Percentiles rank a stretch among this genome's conserved stretches.
Conservation (phyloP, 2,797 vertebrate genomes). For the Mormyrus hasselquistii region DNA sequence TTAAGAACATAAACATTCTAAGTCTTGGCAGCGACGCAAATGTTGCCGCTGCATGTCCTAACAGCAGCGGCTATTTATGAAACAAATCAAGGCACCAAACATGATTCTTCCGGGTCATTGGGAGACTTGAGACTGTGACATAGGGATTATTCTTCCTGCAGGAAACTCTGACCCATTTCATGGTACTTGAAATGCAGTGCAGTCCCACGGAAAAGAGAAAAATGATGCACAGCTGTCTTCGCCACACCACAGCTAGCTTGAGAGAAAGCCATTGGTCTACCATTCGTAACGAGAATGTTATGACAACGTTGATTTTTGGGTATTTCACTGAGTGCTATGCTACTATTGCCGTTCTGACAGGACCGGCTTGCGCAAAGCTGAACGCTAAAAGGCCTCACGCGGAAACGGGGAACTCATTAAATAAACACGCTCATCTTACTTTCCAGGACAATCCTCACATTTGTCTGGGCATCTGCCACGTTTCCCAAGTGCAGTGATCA, state of each 20-base stretch:
- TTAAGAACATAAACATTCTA: neutral
- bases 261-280: neutral
- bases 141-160: neutral
- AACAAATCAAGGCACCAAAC: conserved; percentile 12
- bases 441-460: neutral
- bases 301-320: neutral
- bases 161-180: neutral
- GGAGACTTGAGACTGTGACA: neutral
- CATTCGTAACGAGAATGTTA: neutral
- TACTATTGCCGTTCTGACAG: neutral
- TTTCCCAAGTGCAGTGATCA: neutral
- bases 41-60: neutral
- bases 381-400: neutral
- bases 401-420: neutral
- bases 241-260: neutral
- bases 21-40: neutral
- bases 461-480: neutral
- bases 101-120: neutral
- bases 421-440: neutral
- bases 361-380: neutral
- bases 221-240: neutral
- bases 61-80: neutral
- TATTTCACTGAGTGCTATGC: neutral
- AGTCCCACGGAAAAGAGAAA: neutral
- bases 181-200: neutral